phyloP scores from a whole-genome alignment of 2,797 vertebrate genomes.

The Muraenolepis orangiensis region DNA sequence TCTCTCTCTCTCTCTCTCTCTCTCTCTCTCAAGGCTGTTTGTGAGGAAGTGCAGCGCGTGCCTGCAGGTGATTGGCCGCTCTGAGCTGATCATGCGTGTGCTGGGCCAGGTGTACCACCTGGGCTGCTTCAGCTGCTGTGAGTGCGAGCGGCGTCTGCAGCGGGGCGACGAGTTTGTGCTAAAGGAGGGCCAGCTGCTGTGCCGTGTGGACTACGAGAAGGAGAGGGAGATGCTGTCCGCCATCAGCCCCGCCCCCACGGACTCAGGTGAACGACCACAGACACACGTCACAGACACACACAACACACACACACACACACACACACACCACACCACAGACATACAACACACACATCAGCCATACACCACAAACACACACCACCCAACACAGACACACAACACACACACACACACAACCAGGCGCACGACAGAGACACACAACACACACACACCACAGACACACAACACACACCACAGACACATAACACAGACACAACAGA shows the following conservation, averaged over 20 bases:
- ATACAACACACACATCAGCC: neutral
- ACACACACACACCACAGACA: neutral
- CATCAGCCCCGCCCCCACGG: slow-evolving; percentile 83
- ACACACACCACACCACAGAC: neutral
- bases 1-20: neutral
- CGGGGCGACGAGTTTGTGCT: slow-evolving; percentile 89
- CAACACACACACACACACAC: neutral
- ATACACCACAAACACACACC: neutral
- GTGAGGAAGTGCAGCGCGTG: slow-evolving; percentile 88
- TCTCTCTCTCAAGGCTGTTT: slow-evolving; percentile 76
- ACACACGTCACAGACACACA: neutral
- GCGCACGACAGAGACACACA: no score
- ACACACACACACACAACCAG: neutral
- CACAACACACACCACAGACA: neutral
- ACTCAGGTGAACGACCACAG: slow-evolving; percentile 74
- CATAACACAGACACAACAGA: neutral
- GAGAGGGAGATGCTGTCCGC: slow-evolving; percentile 88
- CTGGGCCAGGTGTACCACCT: slow-evolving; percentile 88
- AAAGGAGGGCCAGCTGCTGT: slow-evolving; percentile 89
- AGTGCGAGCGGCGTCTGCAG: slow-evolving; percentile 86
- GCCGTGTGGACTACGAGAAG: slow-evolving; percentile 88
- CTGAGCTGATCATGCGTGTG: slow-evolving; percentile 88
- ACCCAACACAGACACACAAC: neutral
- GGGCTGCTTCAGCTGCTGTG: slow-evolving; percentile 90
- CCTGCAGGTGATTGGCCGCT: slow-evolving; percentile 82